These are phyloP conservation scores for Leptura quadrifasciata DNA, from an alignment of 2,888 invertebrate species.

Conservation along the genomic window DNA sequence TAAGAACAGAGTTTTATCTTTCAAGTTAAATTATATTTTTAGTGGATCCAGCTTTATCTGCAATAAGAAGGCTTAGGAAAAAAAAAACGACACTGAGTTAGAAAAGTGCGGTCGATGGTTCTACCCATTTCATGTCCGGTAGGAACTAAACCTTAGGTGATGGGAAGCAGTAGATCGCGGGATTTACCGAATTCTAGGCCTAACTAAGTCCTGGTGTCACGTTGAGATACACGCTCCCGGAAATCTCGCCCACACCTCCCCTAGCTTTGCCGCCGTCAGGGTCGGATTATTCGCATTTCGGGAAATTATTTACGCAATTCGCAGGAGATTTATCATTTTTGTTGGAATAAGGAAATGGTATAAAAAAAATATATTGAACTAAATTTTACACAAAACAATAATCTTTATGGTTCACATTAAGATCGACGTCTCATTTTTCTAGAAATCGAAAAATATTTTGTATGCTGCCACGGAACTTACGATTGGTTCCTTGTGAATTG, in stretches of 20 bases:
- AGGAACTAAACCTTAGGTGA: constrained; percentile 63
- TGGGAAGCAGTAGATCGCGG: constrained; percentile 66
- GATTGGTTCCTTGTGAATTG: too few species aligned
- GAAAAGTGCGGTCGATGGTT: constrained; percentile 49
- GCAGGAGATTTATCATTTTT: not conserved
- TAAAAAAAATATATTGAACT: too few species aligned
- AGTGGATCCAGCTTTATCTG: constrained; percentile 45
- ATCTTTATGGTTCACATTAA: too few species aligned
- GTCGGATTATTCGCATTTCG: constrained; percentile 13
- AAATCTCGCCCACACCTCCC: constrained; percentile 54
- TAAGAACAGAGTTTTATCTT: constrained; percentile 32
- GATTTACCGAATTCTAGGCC: constrained; percentile 65
- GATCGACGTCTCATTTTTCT: too few species aligned
- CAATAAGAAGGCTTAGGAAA: constrained; percentile 47
- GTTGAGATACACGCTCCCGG: constrained; percentile 61
- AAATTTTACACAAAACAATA: too few species aligned
- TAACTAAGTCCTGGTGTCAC: constrained; percentile 65
- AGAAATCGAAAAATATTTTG: too few species aligned
- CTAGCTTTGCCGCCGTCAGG: constrained; percentile 20
- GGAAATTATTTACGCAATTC: not conserved
- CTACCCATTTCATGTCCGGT: constrained; percentile 68
- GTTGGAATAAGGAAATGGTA: too few species aligned
- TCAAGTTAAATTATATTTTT: constrained; percentile 47
- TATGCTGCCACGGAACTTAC: too few species aligned
- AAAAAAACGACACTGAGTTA: constrained; percentile 40